Evolutionary conservation across 2,113 vertebrate genomes (phyloP).

Genomic region (Sinosuthora webbiana): DNA sequence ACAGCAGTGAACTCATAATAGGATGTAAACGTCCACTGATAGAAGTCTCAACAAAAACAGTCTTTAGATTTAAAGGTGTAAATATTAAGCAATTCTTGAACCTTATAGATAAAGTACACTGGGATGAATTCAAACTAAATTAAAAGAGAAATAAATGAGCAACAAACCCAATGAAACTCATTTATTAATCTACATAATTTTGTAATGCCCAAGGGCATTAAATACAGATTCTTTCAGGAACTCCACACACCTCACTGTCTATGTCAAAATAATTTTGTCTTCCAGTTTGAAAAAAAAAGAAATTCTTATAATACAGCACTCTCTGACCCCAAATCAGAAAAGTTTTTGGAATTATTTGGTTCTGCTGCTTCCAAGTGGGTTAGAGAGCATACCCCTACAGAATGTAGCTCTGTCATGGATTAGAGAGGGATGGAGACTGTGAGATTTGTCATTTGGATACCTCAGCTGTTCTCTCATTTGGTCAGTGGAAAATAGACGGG

Average conservation of each 20-base stretch:
- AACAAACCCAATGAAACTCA: not conserved
- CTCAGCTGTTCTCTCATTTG: not conserved
- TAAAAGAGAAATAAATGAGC: not conserved
- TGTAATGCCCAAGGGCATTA: not conserved
- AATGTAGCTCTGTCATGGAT: not conserved
- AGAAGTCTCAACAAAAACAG: not conserved
- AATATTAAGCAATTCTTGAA: not conserved
- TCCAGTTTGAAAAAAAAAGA: not conserved
- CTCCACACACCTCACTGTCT: not conserved
- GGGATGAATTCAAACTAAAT: not conserved
- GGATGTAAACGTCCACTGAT: not conserved
- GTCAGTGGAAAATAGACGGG: not conserved
- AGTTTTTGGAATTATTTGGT: not conserved
- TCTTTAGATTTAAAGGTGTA: not conserved
- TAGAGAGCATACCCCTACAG: accelerated
- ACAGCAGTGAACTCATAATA: not conserved
- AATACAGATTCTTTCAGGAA: not conserved
- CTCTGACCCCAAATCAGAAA: not conserved
- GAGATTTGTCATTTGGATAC: not conserved
- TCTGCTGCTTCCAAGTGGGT: not conserved
- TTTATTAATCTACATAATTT: not conserved
- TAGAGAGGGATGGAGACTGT: not conserved
- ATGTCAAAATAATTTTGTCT: not conserved
- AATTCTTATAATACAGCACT: not conserved
- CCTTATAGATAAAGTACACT: not conserved